Base-by-base conservation (phyloP, 1,140 invertebrate species). In the Meloidogyne hapla region DNA sequence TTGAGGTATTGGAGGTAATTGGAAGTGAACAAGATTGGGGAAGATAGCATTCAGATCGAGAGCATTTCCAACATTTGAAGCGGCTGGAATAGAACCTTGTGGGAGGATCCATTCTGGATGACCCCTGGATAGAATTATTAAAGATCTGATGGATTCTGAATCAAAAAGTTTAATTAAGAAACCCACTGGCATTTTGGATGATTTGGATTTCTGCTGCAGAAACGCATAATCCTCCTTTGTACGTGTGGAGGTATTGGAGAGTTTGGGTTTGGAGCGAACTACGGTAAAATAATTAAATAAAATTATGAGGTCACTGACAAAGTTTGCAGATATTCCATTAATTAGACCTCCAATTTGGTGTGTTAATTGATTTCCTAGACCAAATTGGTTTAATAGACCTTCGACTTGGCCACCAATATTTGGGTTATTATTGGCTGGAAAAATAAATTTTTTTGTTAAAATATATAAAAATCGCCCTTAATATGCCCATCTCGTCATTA, bases 1-100 rank as follows among this genome's bases (percentile, higher is more conserved):
- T 48, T 38, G 23, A 10, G 77, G 77, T 42, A 78, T 79, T 48
- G 77, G 77, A 15, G 77, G 77, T 9, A 78, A 56, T 77, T 78
- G 33, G 66, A 78, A 70, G 10, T 28, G 40, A 5, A 77, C 23
- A 15, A 77, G 5, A 28, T 77, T 77, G 9, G 76, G 76, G 33
- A 77, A 77, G 0, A 56, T 56, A n/a, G 48, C 3, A 9, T 56
- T 56, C 1, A 56, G 18, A 1, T 56, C 48, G 18, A 56, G 1
- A 6, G 65, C 18, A 15, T 67, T 67, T 1, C 65, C 65, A 18
- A 67, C 65, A 21, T 67, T 15, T 42, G 65, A n/a, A 21, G 65
- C 65, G 8, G 18, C 40, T n/a, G 65, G 65, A 6, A 67, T 42
- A n/a, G 28, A 42, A 9, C 65, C 21, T 9, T 67, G 65, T 6